Conservation (phyloP, 1,140 invertebrate genomes). For the Penaeus japonicus region DNA sequence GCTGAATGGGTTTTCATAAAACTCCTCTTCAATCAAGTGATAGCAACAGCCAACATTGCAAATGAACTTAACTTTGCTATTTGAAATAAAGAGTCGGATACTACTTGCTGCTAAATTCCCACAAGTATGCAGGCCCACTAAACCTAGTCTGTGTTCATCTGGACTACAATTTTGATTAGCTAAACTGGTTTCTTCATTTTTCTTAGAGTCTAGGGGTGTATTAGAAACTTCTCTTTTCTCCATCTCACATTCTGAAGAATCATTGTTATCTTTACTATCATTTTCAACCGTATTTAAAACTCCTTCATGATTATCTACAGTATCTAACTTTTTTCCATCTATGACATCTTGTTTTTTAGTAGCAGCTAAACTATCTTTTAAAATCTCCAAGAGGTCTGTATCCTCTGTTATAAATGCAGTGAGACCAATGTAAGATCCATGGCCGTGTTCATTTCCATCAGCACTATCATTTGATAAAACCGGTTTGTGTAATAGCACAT, state of each 20-base stretch:
- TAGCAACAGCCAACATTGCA: slow-evolving; percentile 90
- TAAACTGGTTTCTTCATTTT: neutral
- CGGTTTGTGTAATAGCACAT: too few species aligned
- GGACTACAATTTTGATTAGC: neutral
- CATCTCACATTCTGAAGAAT: too few species aligned
- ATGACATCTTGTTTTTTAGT: too few species aligned
- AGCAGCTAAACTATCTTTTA: neutral
- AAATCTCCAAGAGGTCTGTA: slow-evolving; percentile 7
- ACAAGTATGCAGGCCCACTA: slow-evolving; percentile 87
- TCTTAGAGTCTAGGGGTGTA: neutral
- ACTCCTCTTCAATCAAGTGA: slow-evolving; percentile 68
- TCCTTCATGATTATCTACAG: too few species aligned
- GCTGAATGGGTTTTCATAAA: slow-evolving; percentile 62
- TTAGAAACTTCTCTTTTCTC: neutral
- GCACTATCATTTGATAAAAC: too few species aligned
- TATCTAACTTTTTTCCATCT: too few species aligned
- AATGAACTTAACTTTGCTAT: slow-evolving; percentile 69
- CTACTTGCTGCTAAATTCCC: slow-evolving; percentile 81
- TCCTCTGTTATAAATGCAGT: slow-evolving; percentile 42
- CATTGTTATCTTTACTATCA: too few species aligned
- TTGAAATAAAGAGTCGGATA: slow-evolving; percentile 74
- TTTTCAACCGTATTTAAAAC: too few species aligned
- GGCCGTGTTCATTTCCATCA: too few species aligned
- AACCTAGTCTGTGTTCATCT: slow-evolving; percentile 63
- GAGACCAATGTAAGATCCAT: slow-evolving; percentile 1